Conservation (phyloP, 2,888 invertebrate species). For the Frankliniella fusca region DNA sequence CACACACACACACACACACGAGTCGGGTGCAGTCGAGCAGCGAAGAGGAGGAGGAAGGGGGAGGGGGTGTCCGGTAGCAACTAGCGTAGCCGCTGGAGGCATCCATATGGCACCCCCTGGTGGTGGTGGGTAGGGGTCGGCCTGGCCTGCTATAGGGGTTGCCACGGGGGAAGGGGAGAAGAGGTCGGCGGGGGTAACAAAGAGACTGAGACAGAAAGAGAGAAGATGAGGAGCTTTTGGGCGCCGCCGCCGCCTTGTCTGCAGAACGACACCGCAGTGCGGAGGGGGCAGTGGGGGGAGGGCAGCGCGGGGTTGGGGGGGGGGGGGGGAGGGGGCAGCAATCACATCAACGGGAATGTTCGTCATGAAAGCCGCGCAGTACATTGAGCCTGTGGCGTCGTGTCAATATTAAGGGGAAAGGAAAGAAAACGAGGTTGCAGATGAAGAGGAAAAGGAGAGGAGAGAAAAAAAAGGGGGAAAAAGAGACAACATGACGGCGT, state of each 20-base stretch:
- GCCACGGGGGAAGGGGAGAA: not conserved
- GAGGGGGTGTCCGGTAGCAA: no score
- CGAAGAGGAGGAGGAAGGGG: not conserved
- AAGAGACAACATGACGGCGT: slow-evolving; percentile 29
- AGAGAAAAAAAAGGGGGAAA: slow-evolving; percentile 29
- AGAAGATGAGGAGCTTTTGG: slow-evolving; percentile 33
- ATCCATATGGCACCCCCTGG: no score
- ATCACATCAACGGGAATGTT: slow-evolving; percentile 6
- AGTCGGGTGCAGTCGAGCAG: not conserved
- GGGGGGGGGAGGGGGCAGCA: not conserved
- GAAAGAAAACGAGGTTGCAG: not conserved
- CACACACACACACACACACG: not conserved
- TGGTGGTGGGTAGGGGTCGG: no score
- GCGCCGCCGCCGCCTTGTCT: not conserved
- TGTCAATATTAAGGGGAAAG: slow-evolving; percentile 3
- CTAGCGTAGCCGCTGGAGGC: no score
- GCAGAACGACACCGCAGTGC: slow-evolving; percentile 5
- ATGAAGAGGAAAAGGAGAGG: not conserved
- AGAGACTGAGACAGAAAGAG: slow-evolving; percentile 24
- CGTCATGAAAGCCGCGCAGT: not conserved
- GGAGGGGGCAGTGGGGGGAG: not conserved
- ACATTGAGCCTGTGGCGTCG: not conserved
- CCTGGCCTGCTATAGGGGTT: no score
- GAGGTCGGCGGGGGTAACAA: not conserved
- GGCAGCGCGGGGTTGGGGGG: not conserved